Evolutionary conservation across 2,113 vertebrate genomes (phyloP), one percentile per base, ranked within the genome.

Genomic region (Grammomys surdaster): DNA sequence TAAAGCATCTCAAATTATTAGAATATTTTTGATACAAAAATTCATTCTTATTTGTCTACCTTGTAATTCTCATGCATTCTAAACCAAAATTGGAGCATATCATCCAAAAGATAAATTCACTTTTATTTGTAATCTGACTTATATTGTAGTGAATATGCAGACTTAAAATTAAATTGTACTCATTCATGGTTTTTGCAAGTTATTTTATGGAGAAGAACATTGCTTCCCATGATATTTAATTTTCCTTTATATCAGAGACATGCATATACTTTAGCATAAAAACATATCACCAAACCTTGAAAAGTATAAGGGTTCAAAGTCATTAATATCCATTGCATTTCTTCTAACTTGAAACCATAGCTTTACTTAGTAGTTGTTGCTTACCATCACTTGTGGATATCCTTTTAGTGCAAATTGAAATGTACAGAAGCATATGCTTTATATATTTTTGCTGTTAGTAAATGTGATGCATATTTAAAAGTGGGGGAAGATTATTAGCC

Each of bases 101-200:
- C 26, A 13, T 33, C 58, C 77, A 91, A 80, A 89, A 77, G 4
- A 54, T 33, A 31, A 28, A 67, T 48, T 67, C 43, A 36, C 73
- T 80, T 95, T 95, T 89, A 85, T 77, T 95, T 96, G 20, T 91
- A 91, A 60, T 93, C 43, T 94, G 65, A 94, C 80, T 80, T 84
- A 88, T 51, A 85, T 22, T 70, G 22, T 80, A 91, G 81, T 56
- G 81, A 51, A 69, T 87, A 77, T 78, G 31, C 60, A 96, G 5
- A 3, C 17, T 86, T 89, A 92, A 95, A 92, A 77, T 77, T 86
- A 89, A 94, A 87, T 51, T 96, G 1, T 5, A 33, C 89, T 96
- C 95, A 69, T 12, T 70, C 90, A 46, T 80, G 70, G 1, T 67
- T 92, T 85, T 88, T 93, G 90, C 88, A 51, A 88, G 65, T 92